Base-by-base conservation (phyloP, 2,797 vertebrate species). In the Mycteria americana region DNA sequence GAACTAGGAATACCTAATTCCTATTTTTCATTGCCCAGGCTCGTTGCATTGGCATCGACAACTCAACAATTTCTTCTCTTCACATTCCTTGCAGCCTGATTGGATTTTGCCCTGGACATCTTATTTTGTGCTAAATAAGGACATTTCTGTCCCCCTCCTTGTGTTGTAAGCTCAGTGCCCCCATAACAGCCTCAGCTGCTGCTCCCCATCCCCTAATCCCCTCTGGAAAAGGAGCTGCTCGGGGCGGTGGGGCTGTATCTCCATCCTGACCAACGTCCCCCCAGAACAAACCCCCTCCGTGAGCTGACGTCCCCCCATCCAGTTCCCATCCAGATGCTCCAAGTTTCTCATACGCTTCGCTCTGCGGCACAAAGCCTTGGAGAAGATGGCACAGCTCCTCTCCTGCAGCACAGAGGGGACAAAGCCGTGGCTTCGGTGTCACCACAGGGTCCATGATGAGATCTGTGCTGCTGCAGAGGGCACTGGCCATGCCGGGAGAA, bases 251-350 rank as follows among this genome's bases (percentile, higher is more conserved):
- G 62, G 53, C 35, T 72, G 25, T 17, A 24, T 54, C 31, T 89
- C 59, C 68, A 31, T 5, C 72, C 69, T 3, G 2, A 3, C 16
- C 46, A 27, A 5, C 0, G 0, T 46, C 27, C 27, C 3, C 39
- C 6, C 9, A 9, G n/a, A 75, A 43, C 59, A 75, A 85, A 14
- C 2, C 16, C 68, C 10, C 8, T 73, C 78, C 53, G 2, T 0
- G 12, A 68, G 28, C 48, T 41, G 13, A 10, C 1, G 0, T 15
- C 18, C 33, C 35, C 43, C 28, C 70, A n/a, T 4, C 6, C 77
- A 11, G 11, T 4, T 62, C 46, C 74, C 23, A 8, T 9, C 13
- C 56, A 37, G 62, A 2, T 18, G 22, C 85, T 75, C 28, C 65
- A 27, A 9, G 51, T 19, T 57, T 23, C 69, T 60, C 50, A 22